Evolutionary conservation across 1,140 invertebrate species (phyloP).

Genomic region (Ditylenchus dipsaci): DNA sequence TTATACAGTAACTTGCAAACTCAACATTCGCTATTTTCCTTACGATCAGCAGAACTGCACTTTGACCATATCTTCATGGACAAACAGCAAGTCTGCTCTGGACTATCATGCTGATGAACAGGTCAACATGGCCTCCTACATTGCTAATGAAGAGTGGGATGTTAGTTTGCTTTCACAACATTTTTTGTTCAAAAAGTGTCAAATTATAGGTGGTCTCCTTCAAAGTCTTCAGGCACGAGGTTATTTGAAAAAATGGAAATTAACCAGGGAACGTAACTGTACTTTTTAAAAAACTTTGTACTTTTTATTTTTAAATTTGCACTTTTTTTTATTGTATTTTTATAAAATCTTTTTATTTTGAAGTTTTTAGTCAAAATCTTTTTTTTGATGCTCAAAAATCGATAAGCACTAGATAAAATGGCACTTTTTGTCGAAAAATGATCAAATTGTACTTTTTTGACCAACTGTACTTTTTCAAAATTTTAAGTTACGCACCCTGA

Average conservation of each 20-base stretch:
- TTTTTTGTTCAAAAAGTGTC: not conserved
- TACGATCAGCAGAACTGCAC: constrained; percentile 58
- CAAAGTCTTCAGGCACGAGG: constrained; percentile 53
- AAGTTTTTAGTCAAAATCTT: too few species aligned
- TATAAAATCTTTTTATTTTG: too few species aligned
- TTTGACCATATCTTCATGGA: constrained; percentile 55
- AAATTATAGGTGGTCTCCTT: constrained; percentile 39
- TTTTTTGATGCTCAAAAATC: too few species aligned
- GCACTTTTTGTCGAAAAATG: too few species aligned
- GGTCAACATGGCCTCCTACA: constrained; percentile 53
- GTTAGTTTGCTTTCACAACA: constrained; percentile 1
- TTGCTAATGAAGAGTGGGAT: constrained; percentile 57
- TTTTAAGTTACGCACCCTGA: too few species aligned
- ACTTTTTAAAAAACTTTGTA: too few species aligned
- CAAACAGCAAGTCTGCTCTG: constrained; percentile 52
- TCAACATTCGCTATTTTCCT: constrained; percentile 57
- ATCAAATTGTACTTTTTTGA: too few species aligned
- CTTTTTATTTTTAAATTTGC: not conserved
- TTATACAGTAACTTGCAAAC: constrained; percentile 42
- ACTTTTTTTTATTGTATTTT: too few species aligned
- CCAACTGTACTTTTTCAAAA: too few species aligned
- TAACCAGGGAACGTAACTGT: not conserved
- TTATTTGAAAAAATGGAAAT: constrained; percentile 1
- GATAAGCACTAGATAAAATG: too few species aligned
- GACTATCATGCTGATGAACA: constrained; percentile 53